Conservation (phyloP, 1,140 invertebrate species). For the Amyelois transitella region DNA sequence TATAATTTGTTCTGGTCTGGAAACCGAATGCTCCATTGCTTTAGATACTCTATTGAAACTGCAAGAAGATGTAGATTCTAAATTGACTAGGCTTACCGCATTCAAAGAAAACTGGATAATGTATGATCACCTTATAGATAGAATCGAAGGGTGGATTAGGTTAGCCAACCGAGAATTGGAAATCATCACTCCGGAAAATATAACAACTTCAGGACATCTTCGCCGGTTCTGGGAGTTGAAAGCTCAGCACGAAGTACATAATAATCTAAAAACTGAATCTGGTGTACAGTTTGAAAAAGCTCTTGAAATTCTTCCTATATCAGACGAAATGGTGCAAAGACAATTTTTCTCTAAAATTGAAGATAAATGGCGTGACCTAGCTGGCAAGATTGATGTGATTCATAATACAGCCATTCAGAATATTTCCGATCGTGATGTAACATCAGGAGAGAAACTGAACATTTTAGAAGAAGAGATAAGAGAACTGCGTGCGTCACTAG, state of each 20-base stretch:
- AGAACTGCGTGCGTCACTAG: conserved; percentile 79
- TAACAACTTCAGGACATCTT: conserved; percentile 80
- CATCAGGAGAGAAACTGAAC: conserved; percentile 81
- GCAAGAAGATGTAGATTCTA: conserved; percentile 83
- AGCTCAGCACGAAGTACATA: conserved; percentile 90
- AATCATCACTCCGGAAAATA: conserved; percentile 65
- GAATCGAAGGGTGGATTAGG: conserved; percentile 84
- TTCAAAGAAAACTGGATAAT: conserved; percentile 85
- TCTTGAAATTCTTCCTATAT: conserved; percentile 83
- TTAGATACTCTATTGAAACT: conserved; percentile 81
- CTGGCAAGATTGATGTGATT: conserved; percentile 78
- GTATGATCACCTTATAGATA: conserved; percentile 82
- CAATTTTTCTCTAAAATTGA: conserved; percentile 84
- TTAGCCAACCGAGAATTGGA: conserved; percentile 80
- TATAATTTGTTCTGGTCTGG: conserved; percentile 82
- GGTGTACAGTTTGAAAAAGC: conserved; percentile 84
- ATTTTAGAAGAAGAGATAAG: conserved; percentile 83
- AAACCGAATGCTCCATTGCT: conserved; percentile 80
- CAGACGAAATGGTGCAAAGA: conserved; percentile 86
- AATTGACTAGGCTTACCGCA: conserved; percentile 79
- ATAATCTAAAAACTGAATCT: conserved; percentile 83
- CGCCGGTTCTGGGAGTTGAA: conserved; percentile 91
- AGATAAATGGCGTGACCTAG: conserved; percentile 83
- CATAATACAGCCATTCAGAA: conserved; percentile 79
- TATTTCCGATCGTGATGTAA: conserved; percentile 81